phyloP scores from a whole-genome alignment of 2,113 vertebrate genomes.

The Ginglymostoma cirratum region DNA sequence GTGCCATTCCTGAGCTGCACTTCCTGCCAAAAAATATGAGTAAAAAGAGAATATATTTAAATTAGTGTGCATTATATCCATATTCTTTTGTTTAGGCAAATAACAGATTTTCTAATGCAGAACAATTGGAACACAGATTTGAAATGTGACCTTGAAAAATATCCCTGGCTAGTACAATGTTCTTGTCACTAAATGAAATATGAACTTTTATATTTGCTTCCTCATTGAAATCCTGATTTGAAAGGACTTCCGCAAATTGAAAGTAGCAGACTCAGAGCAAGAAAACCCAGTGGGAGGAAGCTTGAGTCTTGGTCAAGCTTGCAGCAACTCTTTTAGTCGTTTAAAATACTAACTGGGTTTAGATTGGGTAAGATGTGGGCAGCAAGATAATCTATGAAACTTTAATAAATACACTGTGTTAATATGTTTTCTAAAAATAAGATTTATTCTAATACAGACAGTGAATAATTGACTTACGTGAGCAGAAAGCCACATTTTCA shows the following conservation, averaged over 20 bases:
- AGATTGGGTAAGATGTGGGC: not conserved
- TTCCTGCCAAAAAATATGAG: conserved; percentile 57
- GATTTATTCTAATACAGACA: not conserved
- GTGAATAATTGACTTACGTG: not conserved
- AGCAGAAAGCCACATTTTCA: not conserved
- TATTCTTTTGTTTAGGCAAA: not conserved
- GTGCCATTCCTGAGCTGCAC: conserved; percentile 79
- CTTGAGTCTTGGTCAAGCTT: not conserved
- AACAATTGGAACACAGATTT: not conserved
- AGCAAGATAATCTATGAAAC: not conserved
- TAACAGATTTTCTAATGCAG: not conserved
- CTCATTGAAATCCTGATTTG: not conserved
- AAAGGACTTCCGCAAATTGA: not conserved
- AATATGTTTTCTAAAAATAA: not conserved
- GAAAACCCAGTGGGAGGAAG: not conserved
- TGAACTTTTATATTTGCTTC: not conserved
- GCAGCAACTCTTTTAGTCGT: not conserved
- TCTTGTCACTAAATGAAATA: not conserved
- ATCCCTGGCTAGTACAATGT: not conserved
- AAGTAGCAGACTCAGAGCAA: not conserved
- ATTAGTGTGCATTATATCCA: not conserved
- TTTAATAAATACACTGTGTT: not conserved
- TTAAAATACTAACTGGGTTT: not conserved
- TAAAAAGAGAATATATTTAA: not conserved
- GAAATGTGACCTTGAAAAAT: not conserved